Evolutionary conservation across 2,113 vertebrate species (phyloP).

Genomic region (Chelonoidis abingdonii): DNA sequence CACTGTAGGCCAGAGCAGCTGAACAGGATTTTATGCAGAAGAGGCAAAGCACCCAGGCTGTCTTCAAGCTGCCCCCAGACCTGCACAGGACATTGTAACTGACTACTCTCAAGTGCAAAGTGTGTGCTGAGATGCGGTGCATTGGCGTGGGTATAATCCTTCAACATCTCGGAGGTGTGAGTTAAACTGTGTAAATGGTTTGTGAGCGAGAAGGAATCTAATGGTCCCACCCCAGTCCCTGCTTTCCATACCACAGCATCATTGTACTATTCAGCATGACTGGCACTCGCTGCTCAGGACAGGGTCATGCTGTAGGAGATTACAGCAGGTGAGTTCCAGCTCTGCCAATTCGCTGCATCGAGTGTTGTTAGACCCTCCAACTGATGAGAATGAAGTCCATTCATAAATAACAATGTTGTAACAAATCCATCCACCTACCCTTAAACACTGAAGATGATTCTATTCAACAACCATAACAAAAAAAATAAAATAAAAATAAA

Average conservation of each 20-base stretch:
- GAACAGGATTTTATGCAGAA: background rate
- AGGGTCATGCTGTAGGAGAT: background rate
- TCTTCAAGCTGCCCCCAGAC: background rate
- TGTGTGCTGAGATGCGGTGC: background rate
- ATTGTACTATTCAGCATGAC: background rate
- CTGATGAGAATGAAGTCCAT: background rate
- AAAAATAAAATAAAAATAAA: background rate
- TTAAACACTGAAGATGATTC: background rate
- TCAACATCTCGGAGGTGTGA: background rate
- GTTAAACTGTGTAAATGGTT: background rate
- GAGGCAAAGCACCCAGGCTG: background rate
- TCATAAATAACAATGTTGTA: background rate
- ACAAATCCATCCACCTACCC: background rate
- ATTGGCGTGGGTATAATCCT: background rate
- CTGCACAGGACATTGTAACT: background rate
- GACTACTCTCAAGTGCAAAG: background rate
- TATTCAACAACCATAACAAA: background rate
- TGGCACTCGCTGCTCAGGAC: background rate
- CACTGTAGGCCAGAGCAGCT: background rate
- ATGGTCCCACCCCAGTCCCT: background rate
- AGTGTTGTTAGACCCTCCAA: background rate
- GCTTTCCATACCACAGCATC: background rate
- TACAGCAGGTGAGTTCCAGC: no score
- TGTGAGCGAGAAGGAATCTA: background rate
- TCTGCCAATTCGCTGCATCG: background rate